A percentile compares a stretch with the other conserved stretches of the same genome.
Evolutionary conservation across 1,140 invertebrate species (phyloP).

Genomic region (Drosophila oshimai): DNA sequence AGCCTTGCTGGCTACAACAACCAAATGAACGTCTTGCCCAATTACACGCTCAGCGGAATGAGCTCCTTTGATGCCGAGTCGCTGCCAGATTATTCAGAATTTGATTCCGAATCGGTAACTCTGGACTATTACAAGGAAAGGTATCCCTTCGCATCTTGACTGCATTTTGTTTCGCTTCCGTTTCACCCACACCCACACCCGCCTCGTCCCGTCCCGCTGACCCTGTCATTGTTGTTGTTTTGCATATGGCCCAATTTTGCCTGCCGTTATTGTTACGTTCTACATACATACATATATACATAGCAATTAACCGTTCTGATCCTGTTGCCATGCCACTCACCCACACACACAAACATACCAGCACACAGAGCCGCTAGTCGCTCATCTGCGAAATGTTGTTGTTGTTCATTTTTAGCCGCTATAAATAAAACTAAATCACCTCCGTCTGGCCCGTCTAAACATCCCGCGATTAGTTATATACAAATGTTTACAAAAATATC

Average conservation of each 20-base stretch:
- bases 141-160: constrained; percentile 61
- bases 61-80: constrained; percentile 84
- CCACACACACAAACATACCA: constrained; percentile 6
- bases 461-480: constrained; percentile 10
- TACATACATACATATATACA: constrained; percentile 11
- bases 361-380: constrained; percentile 9
- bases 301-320: constrained; percentile 47
- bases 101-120: constrained; percentile 84
- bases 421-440: constrained; percentile 36
- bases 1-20: constrained; percentile 63
- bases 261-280: constrained; percentile 35
- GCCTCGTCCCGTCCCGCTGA: neutral
- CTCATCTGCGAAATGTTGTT: constrained; percentile 5
- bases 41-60: constrained; percentile 83
- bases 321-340: constrained; percentile 67
- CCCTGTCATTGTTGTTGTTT: constrained; percentile 54
- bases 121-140: constrained; percentile 84
- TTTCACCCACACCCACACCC: constrained; percentile 17
- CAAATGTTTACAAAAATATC: neutral
- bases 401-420: constrained; percentile 19
- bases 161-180: constrained; percentile 68
- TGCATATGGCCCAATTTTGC: constrained; percentile 52
- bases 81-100: constrained; percentile 85
- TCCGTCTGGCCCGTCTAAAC: constrained; percentile 28
- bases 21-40: constrained; percentile 64